Conservation (phyloP, 2,797 vertebrate species). For the Naso thynnoides region DNA sequence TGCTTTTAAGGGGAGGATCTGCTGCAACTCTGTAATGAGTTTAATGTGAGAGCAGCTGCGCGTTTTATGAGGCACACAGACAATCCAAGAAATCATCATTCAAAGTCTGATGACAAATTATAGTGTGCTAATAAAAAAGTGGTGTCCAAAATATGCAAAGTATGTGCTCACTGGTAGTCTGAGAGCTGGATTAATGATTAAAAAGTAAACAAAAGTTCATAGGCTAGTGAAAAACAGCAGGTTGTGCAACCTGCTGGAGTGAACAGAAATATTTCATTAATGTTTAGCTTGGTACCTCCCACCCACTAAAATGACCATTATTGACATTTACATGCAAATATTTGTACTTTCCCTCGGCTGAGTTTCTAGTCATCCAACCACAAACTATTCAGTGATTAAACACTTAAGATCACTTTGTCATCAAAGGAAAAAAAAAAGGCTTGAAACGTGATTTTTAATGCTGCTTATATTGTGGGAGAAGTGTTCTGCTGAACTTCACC, state of each 20-base stretch:
- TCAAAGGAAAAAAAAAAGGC: neutral
- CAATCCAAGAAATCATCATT: conserved; percentile 13
- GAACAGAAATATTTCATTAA: conserved; percentile 68
- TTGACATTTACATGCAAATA: conserved; percentile 58
- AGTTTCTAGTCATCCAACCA: conserved; percentile 1
- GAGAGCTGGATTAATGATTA: conserved; percentile 76
- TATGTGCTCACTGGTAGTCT: conserved; percentile 58
- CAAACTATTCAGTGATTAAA: neutral
- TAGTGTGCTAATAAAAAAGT: neutral
- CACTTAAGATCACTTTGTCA: neutral
- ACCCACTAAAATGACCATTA: conserved; percentile 25
- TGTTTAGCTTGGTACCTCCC: conserved; percentile 68
- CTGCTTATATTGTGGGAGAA: neutral
- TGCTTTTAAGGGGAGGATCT: conserved; percentile 15
- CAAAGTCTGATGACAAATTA: conserved; percentile 15
- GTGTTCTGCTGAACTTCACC: neutral
- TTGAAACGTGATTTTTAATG: neutral
- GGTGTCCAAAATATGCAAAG: conserved; percentile 54
- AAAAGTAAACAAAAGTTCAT: conserved; percentile 73
- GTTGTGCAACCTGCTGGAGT: conserved; percentile 62
- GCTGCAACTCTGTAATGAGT: conserved; percentile 17
- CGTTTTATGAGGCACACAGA: conserved; percentile 18
- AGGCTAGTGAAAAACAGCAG: conserved; percentile 33
- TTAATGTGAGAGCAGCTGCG: conserved; percentile 24
- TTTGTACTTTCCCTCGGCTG: conserved; percentile 42